A percentile compares a stretch with the other conserved stretches of the same genome.
These are phyloP conservation scores for Pica pica DNA, from an alignment of 2,113 vertebrate genomes.

Conservation along the genomic window DNA sequence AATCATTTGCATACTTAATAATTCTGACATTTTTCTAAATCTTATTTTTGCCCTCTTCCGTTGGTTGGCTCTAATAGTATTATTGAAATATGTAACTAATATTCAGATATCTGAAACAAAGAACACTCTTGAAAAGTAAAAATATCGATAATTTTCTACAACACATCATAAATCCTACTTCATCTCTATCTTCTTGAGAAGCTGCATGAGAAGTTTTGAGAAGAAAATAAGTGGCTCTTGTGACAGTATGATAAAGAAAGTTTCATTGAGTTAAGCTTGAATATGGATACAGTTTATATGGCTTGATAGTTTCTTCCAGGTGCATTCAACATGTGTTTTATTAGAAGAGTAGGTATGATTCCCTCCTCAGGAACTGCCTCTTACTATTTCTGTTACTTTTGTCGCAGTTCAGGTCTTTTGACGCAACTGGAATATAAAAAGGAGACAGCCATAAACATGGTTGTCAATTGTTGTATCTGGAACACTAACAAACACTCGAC, in stretches of 20 bases:
- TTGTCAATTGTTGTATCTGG: not conserved
- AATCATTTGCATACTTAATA: slow-evolving; percentile 21
- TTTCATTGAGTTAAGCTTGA: not conserved
- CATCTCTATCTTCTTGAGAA: not conserved
- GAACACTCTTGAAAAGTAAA: not conserved
- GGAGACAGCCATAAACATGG: not conserved
- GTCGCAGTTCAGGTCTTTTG: not conserved
- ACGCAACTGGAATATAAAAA: not conserved
- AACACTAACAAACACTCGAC: not conserved
- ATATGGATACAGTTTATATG: not conserved
- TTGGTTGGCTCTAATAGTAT: not conserved
- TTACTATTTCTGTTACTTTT: not conserved
- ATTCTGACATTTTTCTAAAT: not conserved
- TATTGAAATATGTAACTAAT: not conserved
- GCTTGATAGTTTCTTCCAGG: not conserved
- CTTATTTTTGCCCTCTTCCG: not conserved
- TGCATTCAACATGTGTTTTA: not conserved
- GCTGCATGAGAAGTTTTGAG: not conserved
- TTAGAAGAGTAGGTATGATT: not conserved
- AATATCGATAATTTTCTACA: not conserved
- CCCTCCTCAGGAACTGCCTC: not conserved
- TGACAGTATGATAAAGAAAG: not conserved
- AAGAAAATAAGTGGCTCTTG: not conserved
- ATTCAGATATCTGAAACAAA: not conserved
- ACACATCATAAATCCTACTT: not conserved